Evolutionary conservation across 2,888 invertebrate genomes (phyloP), one percentile per base, ranked within the genome.

Genomic region (Harmothoe impar): DNA sequence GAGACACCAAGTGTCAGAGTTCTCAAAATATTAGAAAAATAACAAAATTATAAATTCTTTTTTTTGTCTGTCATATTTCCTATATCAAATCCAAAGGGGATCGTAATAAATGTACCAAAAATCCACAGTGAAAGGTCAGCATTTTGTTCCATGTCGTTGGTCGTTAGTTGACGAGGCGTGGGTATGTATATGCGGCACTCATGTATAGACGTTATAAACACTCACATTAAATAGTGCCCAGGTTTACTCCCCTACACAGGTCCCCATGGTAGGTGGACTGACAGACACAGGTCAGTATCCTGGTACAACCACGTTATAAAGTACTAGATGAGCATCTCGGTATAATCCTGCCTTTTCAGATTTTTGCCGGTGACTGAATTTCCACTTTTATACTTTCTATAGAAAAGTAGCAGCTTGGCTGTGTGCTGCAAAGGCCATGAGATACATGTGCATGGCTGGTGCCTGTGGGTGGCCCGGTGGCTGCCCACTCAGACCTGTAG

Each of bases 21-120:
- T 43, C 43, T 43, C 43, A 43, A 62, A 62, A 62, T 62, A n/a
- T 62, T n/a, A n/a, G 62, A 20, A 62, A 62, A 62, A 62, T 62
- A 62, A 62, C 62, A 62, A 62, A 62, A 62, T 62, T n/a, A 62
- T 20, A 62, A 62, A 62, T 62, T 81, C 81, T 81, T 15, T 43
- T 81, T 81, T 7, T 0, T 81, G n/a, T n/a, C n/a, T n/a, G n/a
- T 35, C 43, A 43, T 77, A 29, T 43, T 81, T 12, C 23, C 15
- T n/a, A 35, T 81, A 81, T 77, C 25, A 81, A 81, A 81, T 81
- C 81, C 35, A 81, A 81, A 81, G 33, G 81, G 81, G 43, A 43
- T 43, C 43, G 10, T 43, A 43, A 3, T 43, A 43, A 17, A 35
- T 72, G 81, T 81, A 81, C 81, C 43, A 33, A 81, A 81, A 81